Percentiles rank a stretch among this genome's conserved stretches.
Evolutionary conservation across 2,113 vertebrate genomes (phyloP).

Genomic region (Zapornia atra): DNA sequence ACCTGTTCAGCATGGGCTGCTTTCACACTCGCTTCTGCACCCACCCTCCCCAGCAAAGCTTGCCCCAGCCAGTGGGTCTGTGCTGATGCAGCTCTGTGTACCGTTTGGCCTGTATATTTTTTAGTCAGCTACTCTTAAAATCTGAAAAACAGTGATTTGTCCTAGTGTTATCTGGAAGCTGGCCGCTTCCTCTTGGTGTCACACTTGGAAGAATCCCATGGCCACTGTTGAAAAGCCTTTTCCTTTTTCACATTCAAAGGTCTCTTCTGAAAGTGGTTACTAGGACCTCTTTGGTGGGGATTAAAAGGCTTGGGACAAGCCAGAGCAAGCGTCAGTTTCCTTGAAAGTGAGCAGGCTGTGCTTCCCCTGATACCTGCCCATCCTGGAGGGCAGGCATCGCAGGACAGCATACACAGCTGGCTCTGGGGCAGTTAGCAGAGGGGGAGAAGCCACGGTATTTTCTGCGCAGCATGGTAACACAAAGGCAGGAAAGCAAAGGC

Average conservation of each 20-base stretch:
- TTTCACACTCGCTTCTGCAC: not conserved
- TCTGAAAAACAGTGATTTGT: not conserved
- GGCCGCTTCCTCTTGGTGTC: not conserved
- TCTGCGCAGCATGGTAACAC: not conserved
- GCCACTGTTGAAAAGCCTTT: not conserved
- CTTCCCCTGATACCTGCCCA: not conserved
- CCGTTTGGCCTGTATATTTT: not conserved
- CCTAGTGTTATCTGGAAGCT: not conserved
- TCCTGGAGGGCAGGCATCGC: accelerated
- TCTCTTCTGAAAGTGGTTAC: not conserved
- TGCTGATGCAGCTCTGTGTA: not conserved
- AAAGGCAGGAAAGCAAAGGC: not conserved
- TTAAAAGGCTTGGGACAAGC: not conserved
- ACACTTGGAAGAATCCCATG: not conserved
- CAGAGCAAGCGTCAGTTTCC: not conserved
- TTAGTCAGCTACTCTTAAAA: not conserved
- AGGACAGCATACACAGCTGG: not conserved
- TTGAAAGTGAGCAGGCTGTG: not conserved
- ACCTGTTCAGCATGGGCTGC: not conserved
- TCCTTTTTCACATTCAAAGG: not conserved
- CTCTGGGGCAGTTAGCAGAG: not conserved
- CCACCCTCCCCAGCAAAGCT: not conserved
- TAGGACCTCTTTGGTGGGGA: not conserved
- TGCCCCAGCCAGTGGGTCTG: not conserved
- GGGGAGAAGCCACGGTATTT: not conserved